Evolutionary conservation across 2,113 vertebrate species (phyloP), one percentile per base, ranked within the genome.

Genomic region (Stomatorhinus ivindoensis): DNA sequence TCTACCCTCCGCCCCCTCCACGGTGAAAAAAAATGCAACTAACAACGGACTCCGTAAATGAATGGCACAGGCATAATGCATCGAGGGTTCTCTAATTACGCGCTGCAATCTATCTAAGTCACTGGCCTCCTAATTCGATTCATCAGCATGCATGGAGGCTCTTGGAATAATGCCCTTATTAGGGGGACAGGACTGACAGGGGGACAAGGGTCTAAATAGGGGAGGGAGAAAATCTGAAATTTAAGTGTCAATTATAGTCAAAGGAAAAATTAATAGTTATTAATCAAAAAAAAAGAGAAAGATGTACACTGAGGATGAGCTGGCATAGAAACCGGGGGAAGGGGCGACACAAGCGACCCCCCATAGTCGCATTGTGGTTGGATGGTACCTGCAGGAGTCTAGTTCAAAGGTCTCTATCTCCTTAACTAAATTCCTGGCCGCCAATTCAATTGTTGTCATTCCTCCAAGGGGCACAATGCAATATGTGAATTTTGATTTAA

Each of bases 361-460:
- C 93, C 91, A 93, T 95, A 94, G 94, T 96, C 93, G 92, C 92
- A 88, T 92, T 88, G 93, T 7, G 92, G 90, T 94, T 95, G 94
- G 95, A 97, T 95, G 95, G 94, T 97, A 97, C 96, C 96, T 96
- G 61, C 94, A 93, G 89, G 96, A 96, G 93, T 95, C 96, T 95
- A 96, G 97, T 97, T 96, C 96, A 97, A 97, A 98, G 97, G 97
- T 97, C 97, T 97, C 97, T 97, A 98, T 96, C 96, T 99, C 97
- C 96, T 98, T 99, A 99, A 99, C 98, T 96, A 97, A 98, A 99
- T 99, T 98, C 96, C 96, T 97, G 96, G 96, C 97, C 97, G 97
- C 97, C 97, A 98, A 99, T 99, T 97, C 97, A 99, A 99, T 99
- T 97, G 97, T 95, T 97, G 97, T 97, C 97, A 97, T 96, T 97